Conservation (phyloP, 1,140 invertebrate genomes). For the Drosophila teissieri region DNA sequence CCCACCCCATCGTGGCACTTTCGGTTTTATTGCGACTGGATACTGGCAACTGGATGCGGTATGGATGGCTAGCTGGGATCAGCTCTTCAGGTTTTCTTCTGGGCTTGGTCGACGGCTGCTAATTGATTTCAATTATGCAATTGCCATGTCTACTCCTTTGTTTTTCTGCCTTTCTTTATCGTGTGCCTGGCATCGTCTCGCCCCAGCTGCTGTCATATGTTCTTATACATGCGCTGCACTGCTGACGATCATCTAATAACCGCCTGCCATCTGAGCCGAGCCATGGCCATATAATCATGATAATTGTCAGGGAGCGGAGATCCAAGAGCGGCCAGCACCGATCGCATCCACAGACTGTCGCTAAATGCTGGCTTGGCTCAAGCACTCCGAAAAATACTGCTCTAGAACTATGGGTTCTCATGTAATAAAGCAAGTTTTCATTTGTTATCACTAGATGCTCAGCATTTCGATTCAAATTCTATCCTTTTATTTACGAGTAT, state of each 20-base stretch:
- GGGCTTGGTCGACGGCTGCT: constrained; percentile 52
- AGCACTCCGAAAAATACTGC: constrained; percentile 6
- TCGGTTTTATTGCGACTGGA: constrained; percentile 52
- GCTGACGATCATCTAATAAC: constrained; percentile 74
- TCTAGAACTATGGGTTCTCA: no score
- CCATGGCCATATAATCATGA: constrained; percentile 71
- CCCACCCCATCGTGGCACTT: constrained; percentile 60
- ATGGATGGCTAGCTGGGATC: background rate
- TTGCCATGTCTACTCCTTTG: constrained; percentile 47
- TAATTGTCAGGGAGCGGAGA: constrained; percentile 58
- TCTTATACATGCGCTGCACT: constrained; percentile 28
- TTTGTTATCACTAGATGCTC: no score
- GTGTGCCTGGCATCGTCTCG: constrained; percentile 59
- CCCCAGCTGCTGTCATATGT: constrained; percentile 48
- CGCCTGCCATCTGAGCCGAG: constrained; percentile 60
- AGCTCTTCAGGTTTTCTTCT: constrained; percentile 14
- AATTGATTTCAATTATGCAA: constrained; percentile 83
- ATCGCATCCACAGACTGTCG: constrained; percentile 48
- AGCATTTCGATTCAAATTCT: no score
- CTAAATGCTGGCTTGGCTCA: constrained; percentile 42
- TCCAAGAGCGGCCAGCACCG: constrained; percentile 4
- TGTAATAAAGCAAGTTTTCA: background rate
- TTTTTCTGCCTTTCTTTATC: constrained; percentile 38
- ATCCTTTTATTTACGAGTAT: no score
- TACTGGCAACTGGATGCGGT: background rate